Evolutionary conservation across 2,888 invertebrate species (phyloP), one percentile per base, ranked within the genome.

Genomic region (Chromoteleia sp.): DNA sequence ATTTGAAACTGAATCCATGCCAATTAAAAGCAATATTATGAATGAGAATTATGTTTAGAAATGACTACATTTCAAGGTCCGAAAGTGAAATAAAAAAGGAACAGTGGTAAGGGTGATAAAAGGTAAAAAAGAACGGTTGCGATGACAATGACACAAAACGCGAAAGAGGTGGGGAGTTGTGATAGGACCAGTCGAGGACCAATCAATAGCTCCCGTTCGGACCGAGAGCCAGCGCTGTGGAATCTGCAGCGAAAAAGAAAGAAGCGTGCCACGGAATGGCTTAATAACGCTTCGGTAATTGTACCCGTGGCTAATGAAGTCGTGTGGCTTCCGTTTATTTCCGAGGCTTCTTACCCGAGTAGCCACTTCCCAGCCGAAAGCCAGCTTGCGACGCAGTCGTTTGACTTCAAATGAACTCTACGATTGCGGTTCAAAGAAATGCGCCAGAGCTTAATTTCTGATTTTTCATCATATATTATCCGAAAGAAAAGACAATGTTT

Each of bases 311-410:
- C 67, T 76, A 76, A 76, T 76, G 75, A 76, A 59, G 67, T 67
- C 56, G 45, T 52, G 33, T 33, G 75, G 75, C 75, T 75, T 75
- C 74, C 39, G 65, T 65, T 75, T 65, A 75, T 75, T 58, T n/a
- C 50, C 65, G 56, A 65, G 74, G 74, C 65, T 65, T 75, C 74
- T 75, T 76, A 67, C 50, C 68, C 61, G 48, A 15, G 15, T 33
- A 61, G 48, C 25, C 68, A 76, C 59, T 68, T 76, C n/a, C 10
- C 41, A 59, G 25, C 33, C 39, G 33, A 58, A 63, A 65, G 75
- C 56, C 39, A 21, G 5, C 21, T 61, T 36, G 30, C 19, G 45
- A 12, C 21, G 61, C 73, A 63, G 74, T 74, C 74, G 74, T 74
- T 74, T 65, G 74, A 65, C 74, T 65, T 74, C 65, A 48, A 65